Base-by-base conservation (phyloP, 2,888 invertebrate species). In the Synergus itoensis region DNA sequence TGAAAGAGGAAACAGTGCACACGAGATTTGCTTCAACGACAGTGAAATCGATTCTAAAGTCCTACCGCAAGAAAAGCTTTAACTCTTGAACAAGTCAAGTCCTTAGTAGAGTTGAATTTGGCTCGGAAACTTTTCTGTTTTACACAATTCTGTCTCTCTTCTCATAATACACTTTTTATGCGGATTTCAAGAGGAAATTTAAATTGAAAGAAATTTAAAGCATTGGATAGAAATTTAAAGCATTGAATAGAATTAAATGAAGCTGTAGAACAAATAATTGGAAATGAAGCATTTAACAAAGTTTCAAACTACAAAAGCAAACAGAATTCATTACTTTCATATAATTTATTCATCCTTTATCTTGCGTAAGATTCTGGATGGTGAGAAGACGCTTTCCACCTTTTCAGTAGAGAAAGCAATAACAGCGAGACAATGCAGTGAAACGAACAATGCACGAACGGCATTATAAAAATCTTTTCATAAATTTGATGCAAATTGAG, bases 21-120 rank as follows among this genome's bases (percentile, higher is more conserved):
- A 60, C 12, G 45, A 60, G 18, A 18, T 60, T 18, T 60, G 60
- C 18, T 60, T 60, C 7, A 60, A 18, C 5, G n/a, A 9, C 18
- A 60, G 18, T 21, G 18, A 60, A 60, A 60, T 64, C 64, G 64
- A 64, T 64, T 64, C n/a, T n/a, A 9, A 64, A 16, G 64, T 41
- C 64, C n/a, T 40, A 40, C 63, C 16, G 9, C 9, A 64, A 64
- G 40, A 40, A 41, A 16, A 16, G 40, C 41, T 64, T 64, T 64
- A 41, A 41, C n/a, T 5, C 36, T 64, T 64, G 40, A 64, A 40
- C 8, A 63, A 41, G 41, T 40, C 40, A n/a, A 64, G 36, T 8
- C 14, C 64, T 64, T 28, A 28, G 28, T 28, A 28, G 28, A 11
- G 57, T 60, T 18, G 0, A 8, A 18, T 18, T 60, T 60, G 7